Percentiles rank a stretch among this genome's conserved stretches.
These are phyloP conservation scores for Eupithecia dodoneata DNA, from an alignment of 2,888 invertebrate species.

Conservation along the genomic window DNA sequence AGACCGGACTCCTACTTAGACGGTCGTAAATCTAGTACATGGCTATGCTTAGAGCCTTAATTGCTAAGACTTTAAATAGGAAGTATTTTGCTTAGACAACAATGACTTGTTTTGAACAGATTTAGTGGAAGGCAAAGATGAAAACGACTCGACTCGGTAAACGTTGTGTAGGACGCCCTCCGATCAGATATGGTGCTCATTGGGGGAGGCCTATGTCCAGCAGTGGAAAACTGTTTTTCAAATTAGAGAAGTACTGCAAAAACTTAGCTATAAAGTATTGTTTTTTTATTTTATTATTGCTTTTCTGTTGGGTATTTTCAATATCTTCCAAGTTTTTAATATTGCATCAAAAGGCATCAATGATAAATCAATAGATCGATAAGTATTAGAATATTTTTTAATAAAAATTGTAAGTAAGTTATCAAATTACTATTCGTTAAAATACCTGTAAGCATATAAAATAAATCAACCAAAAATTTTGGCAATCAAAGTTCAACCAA, in stretches of 20 bases:
- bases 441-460: background rate
- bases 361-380: no score
- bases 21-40: conserved; percentile 57
- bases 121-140: background rate
- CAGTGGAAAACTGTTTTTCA: background rate
- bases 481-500: conserved; percentile 35
- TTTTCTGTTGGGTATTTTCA: background rate
- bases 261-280: background rate
- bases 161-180: no score
- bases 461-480: conserved; percentile 29
- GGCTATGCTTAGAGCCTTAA: conserved; percentile 35
- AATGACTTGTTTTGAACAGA: background rate
- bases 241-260: background rate
- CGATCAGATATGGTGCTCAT: no score
- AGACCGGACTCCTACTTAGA: conserved; percentile 59
- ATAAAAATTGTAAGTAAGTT: no score
- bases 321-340: no score
- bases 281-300: background rate
- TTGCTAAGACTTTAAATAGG: conserved; percentile 40
- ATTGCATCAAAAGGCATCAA: no score
- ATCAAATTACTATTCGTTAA: background rate
- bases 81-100: conserved; percentile 14
- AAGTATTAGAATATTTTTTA: no score
- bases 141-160: no score
- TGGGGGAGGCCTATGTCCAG: no score